These are phyloP conservation scores for Eueides isabella DNA, from an alignment of 1,140 invertebrate genomes.

Conservation along the genomic window DNA sequence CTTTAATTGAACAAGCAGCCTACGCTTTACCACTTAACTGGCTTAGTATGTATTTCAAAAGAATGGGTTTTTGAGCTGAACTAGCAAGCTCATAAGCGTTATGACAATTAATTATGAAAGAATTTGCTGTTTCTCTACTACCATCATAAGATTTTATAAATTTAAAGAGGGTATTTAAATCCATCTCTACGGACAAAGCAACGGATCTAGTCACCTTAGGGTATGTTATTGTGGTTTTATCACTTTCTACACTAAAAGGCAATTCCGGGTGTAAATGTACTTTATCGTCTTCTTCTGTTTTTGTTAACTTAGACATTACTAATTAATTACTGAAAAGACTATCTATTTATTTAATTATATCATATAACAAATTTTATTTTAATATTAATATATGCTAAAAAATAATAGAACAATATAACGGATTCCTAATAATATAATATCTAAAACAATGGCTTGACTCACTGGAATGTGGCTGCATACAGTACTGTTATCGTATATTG, in stretches of 20 bases:
- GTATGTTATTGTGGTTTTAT: neutral
- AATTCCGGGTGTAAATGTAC: neutral
- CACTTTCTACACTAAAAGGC: neutral
- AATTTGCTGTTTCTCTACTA: conserved; percentile 22
- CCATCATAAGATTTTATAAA: neutral
- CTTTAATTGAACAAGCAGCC: conserved; percentile 33
- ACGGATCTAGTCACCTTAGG: neutral
- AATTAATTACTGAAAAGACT: neutral
- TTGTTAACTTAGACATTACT: neutral
- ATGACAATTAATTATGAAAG: conserved; percentile 35
- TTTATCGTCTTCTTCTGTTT: neutral
- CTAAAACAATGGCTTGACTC: neutral
- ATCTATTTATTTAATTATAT: neutral
- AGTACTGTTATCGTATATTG: neutral
- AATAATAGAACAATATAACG: neutral
- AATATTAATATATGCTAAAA: neutral
- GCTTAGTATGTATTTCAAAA: conserved; percentile 33
- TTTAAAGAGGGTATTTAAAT: neutral
- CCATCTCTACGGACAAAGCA: neutral
- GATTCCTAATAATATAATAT: neutral
- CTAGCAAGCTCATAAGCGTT: conserved; percentile 24
- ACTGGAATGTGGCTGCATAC: neutral
- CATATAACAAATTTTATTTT: neutral
- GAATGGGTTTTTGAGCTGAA: conserved; percentile 18
- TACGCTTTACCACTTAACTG: conserved; percentile 34